Evolutionary conservation across 2,797 vertebrate genomes (phyloP), one percentile per base, ranked within the genome.

Genomic region (Novumbra hubbsi): DNA sequence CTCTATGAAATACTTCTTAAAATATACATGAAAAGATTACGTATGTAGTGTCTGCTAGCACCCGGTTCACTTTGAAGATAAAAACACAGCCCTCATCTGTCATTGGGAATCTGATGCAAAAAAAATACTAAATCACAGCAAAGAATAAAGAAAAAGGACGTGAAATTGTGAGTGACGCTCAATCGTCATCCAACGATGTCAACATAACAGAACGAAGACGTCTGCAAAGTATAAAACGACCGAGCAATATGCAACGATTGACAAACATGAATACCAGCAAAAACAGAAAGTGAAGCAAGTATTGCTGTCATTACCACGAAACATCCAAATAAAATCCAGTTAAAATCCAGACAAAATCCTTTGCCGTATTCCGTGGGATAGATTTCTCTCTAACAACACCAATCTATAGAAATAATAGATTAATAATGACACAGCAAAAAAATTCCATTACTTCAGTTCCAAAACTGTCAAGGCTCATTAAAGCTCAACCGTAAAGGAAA

Each of bases 331-430:
- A 68, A 45, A 45, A n/a, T 68, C 4, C 1, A 49, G 45, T 28
- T n/a, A n/a, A n/a, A n/a, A n/a, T 0, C 45, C 27, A 48, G 76
- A 85, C 83, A 83, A 87, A 90, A 88, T 90, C 83, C 86, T 89
- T 86, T 87, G 89, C 87, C 86, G 88, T 90, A 90, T 82, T 84
- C 88, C 89, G 87, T 85, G 87, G 88, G 88, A 89, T n/a, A n/a
- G 0, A 41, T 89, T 90, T 91, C 90, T 86, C 81, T 81, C 87
- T 88, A 52, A 86, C 85, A 78, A 75, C 87, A 87, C 86, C 82
- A 78, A 74, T 88, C 81, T 89, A 84, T 77, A 86, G 89, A 91
- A 91, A 92, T 92, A 91, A 91, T 90, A 90, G 88, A 91, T 90
- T 85, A 88, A 78, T 87, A 84, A 45, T 45, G 41, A 87, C 88